A percentile compares a stretch with the other conserved stretches of the same genome.
Evolutionary conservation across 2,797 vertebrate species (phyloP).

Genomic region (Phoeniculus purpureus): DNA sequence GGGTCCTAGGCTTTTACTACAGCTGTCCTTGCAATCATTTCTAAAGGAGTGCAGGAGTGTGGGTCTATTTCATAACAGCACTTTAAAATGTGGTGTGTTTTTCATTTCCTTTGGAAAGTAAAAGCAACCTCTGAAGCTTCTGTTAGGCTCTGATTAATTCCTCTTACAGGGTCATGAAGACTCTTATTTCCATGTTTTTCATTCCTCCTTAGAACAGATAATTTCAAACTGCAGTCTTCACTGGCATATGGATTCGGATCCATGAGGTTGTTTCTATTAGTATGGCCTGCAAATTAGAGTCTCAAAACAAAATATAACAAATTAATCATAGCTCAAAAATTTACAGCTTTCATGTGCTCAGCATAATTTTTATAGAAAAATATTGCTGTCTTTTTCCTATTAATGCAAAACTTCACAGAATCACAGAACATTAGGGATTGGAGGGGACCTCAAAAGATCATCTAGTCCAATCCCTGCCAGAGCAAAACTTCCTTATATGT

Average conservation of each 20-base stretch:
- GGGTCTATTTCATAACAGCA: neutral
- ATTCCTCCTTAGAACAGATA: neutral
- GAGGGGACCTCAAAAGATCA: too few relatives aligned
- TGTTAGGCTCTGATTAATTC: neutral
- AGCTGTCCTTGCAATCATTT: neutral
- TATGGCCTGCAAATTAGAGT: neutral
- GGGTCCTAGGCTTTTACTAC: neutral
- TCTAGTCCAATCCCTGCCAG: too few relatives aligned
- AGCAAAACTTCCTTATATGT: too few relatives aligned
- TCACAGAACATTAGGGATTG: too few relatives aligned
- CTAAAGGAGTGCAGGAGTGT: neutral
- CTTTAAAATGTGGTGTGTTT: rapidly evolving
- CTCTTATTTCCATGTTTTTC: neutral
- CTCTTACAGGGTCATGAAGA: neutral
- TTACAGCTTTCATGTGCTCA: neutral
- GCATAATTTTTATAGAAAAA: neutral
- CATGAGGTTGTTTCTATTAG: neutral
- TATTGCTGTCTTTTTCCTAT: neutral
- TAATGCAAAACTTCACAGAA: neutral
- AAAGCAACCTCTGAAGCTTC: neutral
- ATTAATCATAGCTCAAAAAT: neutral
- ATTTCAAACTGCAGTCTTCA: neutral
- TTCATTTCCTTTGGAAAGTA: neutral
- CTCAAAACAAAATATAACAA: neutral
- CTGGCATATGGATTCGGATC: neutral